These are phyloP conservation scores for Suillia variegata DNA, from an alignment of 2,888 invertebrate genomes.

Conservation along the genomic window DNA sequence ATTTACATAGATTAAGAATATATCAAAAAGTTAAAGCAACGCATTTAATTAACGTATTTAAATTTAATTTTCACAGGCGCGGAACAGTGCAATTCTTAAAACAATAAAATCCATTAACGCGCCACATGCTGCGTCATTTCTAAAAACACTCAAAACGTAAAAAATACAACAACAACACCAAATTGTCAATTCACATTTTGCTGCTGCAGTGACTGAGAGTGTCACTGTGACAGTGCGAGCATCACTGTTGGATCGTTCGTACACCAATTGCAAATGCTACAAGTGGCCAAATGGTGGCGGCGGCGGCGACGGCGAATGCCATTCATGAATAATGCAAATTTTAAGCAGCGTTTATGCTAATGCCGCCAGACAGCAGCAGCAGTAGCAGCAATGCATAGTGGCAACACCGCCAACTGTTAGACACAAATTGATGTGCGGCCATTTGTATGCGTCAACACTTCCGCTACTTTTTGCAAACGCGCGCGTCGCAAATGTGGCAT, in stretches of 20 bases:
- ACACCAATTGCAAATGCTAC: constrained; percentile 3
- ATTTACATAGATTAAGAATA: too few relatives aligned
- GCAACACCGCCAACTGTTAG: background rate
- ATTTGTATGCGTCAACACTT: background rate
- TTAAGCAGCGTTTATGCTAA: background rate
- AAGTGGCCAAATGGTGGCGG: background rate
- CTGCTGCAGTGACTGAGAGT: too few relatives aligned
- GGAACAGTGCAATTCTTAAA: too few relatives aligned
- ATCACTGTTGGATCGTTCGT: too few relatives aligned
- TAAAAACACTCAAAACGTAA: too few relatives aligned
- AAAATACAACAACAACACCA: too few relatives aligned
- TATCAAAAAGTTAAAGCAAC: background rate
- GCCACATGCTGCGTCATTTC: background rate
- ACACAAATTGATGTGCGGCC: background rate
- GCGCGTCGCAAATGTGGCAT: background rate
- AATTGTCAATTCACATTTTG: background rate
- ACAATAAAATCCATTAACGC: background rate
- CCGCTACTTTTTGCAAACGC: background rate
- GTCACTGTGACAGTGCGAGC: too few relatives aligned
- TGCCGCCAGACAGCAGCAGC: background rate
- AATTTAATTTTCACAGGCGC: too few relatives aligned
- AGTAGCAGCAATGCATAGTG: background rate
- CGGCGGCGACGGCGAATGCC: background rate
- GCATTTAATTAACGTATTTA: too few relatives aligned
- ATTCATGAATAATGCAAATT: background rate